Base-by-base conservation (phyloP, 2,888 invertebrate species). In the Acleris sparsana region DNA sequence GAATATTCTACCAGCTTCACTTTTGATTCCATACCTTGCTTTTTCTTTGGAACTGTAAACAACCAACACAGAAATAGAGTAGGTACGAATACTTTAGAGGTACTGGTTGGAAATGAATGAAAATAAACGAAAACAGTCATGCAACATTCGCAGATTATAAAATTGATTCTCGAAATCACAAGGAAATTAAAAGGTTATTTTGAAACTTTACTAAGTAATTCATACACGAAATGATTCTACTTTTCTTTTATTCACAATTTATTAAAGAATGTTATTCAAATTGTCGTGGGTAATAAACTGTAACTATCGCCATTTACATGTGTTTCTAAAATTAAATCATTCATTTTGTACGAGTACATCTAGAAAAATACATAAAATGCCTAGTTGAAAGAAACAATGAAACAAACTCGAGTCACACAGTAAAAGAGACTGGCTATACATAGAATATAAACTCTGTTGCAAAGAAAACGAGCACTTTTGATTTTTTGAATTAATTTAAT, bases 41-140 rank as follows among this genome's bases (percentile, higher is more conserved):
- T 95, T 95, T 95, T 95, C 95, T 95, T 95, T 95, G 95, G 94
- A 94, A 95, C 95, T 95, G 95, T 95, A 95, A 95, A 95, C 95
- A 95, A 94, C 93, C 93, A 94, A 94, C 88, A 92, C 85, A 91
- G 83, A 92, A 86, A 88, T 90, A 89, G 84, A 92, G 89, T 25
- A 25, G 25, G 25, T 90, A 91, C 88, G 88, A 85, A 86, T 86
- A 86, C 82, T 77, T 78, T 80, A 46, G 86, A 85, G 86, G 74
- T 76, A 79, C 82, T 84, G 85, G 72, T 83, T 85, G 77, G 76
- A 60, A 75, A 77, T 77, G 79, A 79, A 77, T 77, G 79, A 72
- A 73, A 71, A 75, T 69, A 73, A 75, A 71, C 74, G 69, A 73
- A 75, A 73, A 73, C 72, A 80, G 79, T 71, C 89, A 89, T 90